phyloP scores from a whole-genome alignment of 2,797 vertebrate genomes.

The Sebastiscus albofasciatus region DNA sequence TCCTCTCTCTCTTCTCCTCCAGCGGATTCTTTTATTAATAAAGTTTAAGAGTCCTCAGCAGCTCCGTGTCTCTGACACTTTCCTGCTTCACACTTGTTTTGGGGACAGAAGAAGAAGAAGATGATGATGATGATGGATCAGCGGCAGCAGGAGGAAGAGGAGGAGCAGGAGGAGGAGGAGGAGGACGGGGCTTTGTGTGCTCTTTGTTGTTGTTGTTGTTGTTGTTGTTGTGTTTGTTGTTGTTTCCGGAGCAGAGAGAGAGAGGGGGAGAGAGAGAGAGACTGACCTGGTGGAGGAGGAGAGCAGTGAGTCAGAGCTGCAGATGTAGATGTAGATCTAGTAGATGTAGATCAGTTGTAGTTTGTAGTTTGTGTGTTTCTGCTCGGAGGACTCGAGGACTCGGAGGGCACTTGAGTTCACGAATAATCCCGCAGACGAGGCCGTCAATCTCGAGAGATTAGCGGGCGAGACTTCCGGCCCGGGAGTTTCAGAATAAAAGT shows the following conservation, averaged over 20 bases:
- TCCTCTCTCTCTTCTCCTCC: neutral
- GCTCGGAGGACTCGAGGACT: neutral
- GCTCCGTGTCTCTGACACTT: too few species aligned
- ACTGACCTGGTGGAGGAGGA: conserved; percentile 59
- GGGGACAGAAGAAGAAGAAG: too few species aligned
- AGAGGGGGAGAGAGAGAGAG: neutral
- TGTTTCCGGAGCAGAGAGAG: too few species aligned
- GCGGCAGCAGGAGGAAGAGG: neutral
- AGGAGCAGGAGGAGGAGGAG: neutral
- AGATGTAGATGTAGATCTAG: too few species aligned
- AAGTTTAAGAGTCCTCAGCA: conserved; percentile 6
- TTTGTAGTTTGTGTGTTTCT: too few species aligned
- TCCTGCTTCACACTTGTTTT: too few species aligned
- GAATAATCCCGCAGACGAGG: conserved; percentile 16
- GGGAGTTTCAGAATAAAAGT: conserved; percentile 56
- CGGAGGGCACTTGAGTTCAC: conserved; percentile 66
- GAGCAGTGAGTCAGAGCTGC: conserved; percentile 59
- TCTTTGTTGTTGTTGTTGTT: conserved; percentile 29
- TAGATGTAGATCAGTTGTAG: too few species aligned
- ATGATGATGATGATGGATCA: neutral
- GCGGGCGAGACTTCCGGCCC: neutral
- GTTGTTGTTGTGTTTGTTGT: conserved; percentile 7
- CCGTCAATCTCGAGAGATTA: neutral
- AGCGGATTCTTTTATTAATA: conserved; percentile 20
- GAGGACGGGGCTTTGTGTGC: neutral